A percentile compares a stretch with the other conserved stretches of the same genome.
These are phyloP conservation scores for Reticulitermes speratus DNA, from an alignment of 1,140 invertebrate species.

Conservation along the genomic window DNA sequence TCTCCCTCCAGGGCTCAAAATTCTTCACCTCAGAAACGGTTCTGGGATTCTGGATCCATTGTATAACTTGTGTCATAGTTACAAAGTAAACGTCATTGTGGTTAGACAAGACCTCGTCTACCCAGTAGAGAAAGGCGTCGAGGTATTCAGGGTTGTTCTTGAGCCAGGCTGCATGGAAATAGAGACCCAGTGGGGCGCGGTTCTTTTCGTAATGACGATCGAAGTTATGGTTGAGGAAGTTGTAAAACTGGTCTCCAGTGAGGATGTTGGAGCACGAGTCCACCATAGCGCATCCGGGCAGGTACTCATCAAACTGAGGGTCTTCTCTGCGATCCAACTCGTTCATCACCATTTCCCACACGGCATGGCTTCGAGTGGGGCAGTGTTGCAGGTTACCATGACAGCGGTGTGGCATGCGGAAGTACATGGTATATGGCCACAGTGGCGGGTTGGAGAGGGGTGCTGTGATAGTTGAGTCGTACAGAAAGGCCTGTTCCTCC, in stretches of 20 bases:
- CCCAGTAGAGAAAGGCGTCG: slow-evolving; percentile 91
- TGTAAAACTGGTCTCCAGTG: slow-evolving; percentile 91
- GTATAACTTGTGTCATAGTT: slow-evolving; percentile 96
- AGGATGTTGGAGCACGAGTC: slow-evolving; percentile 94
- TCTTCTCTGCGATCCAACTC: slow-evolving; percentile 90
- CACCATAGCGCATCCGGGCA: slow-evolving; percentile 94
- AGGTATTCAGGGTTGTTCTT: slow-evolving; percentile 93
- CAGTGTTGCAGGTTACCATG: slow-evolving; percentile 92
- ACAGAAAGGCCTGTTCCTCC: slow-evolving; percentile 94
- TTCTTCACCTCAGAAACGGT: slow-evolving; percentile 81
- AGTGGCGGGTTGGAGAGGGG: slow-evolving; percentile 88
- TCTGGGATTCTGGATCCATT: slow-evolving; percentile 93
- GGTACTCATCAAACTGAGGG: slow-evolving; percentile 85
- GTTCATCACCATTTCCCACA: slow-evolving; percentile 99
- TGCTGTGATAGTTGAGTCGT: slow-evolving; percentile 93
- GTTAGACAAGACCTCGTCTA: slow-evolving; percentile 84
- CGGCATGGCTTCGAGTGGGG: slow-evolving; percentile 86
- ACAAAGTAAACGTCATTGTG: slow-evolving; percentile 95
- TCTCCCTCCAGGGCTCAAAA: slow-evolving; percentile 93
- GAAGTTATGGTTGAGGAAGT: slow-evolving; percentile 95
- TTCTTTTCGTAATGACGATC: slow-evolving; percentile 94
- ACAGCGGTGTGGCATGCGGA: slow-evolving; percentile 92
- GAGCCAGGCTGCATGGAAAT: slow-evolving; percentile 95
- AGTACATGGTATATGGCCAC: slow-evolving; percentile 98
- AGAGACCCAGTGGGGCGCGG: slow-evolving; percentile 87